Conservation (phyloP, 2,888 invertebrate species). For the Omphaloscelis lunosa region DNA sequence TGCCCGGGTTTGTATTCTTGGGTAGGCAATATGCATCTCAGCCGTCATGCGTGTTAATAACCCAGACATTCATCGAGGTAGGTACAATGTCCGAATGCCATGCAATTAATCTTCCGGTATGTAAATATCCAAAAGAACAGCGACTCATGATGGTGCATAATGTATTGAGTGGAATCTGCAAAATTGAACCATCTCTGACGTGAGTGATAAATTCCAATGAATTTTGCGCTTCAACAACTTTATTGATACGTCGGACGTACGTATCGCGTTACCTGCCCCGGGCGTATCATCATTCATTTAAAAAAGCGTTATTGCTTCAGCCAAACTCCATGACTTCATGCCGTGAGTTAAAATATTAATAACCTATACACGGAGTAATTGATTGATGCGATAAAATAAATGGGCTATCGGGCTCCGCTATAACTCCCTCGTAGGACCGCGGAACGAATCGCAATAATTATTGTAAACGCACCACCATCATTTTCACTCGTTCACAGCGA, state of each 20-base stretch:
- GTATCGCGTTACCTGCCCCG: constrained; percentile 83
- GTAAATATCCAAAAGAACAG: constrained; percentile 40
- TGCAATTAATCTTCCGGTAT: constrained; percentile 38
- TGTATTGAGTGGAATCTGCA: constrained; percentile 68
- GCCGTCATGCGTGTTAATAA: constrained; percentile 33
- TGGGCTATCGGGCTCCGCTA: constrained; percentile 74
- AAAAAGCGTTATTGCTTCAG: constrained; percentile 81
- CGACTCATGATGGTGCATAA: constrained; percentile 42
- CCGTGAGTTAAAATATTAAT: constrained; percentile 83
- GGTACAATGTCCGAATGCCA: constrained; percentile 22
- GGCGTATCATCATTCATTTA: constrained; percentile 84
- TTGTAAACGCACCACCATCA: constrained; percentile 72
- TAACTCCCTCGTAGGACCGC: constrained; percentile 72
- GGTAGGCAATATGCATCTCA: constrained; percentile 1
- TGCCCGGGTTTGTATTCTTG: constrained; percentile 49
- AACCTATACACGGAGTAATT: constrained; percentile 82
- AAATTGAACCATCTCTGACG: constrained; percentile 74
- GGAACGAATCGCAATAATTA: constrained; percentile 82
- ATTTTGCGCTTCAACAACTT: constrained; percentile 86
- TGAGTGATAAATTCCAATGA: constrained; percentile 83
- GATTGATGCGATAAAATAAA: constrained; percentile 86
- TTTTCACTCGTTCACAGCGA: constrained; percentile 66
- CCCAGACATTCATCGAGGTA: constrained; percentile 32
- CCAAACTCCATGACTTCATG: constrained; percentile 75
- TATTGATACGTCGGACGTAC: constrained; percentile 83